phyloP scores from a whole-genome alignment of 2,888 invertebrate genomes.

The Cryptocephalus primarius region DNA sequence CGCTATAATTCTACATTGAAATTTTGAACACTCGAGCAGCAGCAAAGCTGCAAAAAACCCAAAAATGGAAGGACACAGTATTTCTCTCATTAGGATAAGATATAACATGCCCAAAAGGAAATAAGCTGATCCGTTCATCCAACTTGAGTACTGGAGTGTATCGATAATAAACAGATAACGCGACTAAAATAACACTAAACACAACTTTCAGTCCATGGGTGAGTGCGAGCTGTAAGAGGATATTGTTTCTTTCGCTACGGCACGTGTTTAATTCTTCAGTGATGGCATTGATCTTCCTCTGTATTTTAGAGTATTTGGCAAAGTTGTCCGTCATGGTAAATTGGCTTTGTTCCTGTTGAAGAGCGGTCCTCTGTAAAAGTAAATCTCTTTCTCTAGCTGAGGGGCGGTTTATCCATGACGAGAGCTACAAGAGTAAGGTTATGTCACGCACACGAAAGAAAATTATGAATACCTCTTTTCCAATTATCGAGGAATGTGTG shows the following conservation, averaged over 20 bases:
- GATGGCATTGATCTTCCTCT: constrained; percentile 45
- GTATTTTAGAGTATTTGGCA: constrained; percentile 47
- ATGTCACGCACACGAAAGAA: background rate
- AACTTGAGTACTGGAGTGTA: constrained; percentile 38
- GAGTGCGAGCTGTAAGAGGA: constrained; percentile 20
- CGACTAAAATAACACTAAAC: constrained; percentile 30
- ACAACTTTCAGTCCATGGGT: constrained; percentile 35
- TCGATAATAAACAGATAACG: constrained; percentile 36
- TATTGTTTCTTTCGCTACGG: constrained; percentile 16
- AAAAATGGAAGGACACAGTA: constrained; percentile 42
- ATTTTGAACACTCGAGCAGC: constrained; percentile 29
- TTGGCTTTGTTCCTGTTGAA: constrained; percentile 40
- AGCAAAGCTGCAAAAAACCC: constrained; percentile 41
- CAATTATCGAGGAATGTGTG: constrained; percentile 38
- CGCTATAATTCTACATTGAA: background rate
- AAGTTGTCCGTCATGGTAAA: constrained; percentile 49
- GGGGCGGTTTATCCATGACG: constrained; percentile 40
- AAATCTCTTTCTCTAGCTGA: constrained; percentile 38
- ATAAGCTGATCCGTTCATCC: constrained; percentile 35
- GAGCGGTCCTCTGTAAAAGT: constrained; percentile 34
- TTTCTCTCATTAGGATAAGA: constrained; percentile 42
- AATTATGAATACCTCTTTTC: constrained; percentile 37
- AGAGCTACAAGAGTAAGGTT: constrained; percentile 35
- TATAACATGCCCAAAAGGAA: constrained; percentile 38
- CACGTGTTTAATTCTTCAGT: constrained; percentile 39